Evolutionary conservation across 2,888 invertebrate genomes (phyloP), one percentile per base, ranked within the genome.

Genomic region (Andrena haemorrhoa): DNA sequence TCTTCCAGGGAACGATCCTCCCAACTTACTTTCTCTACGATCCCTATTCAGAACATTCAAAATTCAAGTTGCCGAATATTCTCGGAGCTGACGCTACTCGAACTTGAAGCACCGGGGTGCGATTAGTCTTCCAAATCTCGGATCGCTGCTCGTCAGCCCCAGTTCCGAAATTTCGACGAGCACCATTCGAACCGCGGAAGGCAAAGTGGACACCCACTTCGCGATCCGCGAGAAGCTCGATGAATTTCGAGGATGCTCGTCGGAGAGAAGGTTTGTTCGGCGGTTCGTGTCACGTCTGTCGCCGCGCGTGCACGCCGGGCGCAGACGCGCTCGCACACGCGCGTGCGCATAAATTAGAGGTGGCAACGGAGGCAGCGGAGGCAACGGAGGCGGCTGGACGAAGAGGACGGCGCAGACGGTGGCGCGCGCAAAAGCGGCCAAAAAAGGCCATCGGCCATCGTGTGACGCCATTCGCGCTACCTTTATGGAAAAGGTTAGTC

Each of bases 401-500:
- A 20, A 60, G 35, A 8, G 23, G 26, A 31, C 47, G 49, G 69
- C 74, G 79, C 74, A 74, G 74, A 78, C 68, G 51, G 69, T 61
- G 61, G 64, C 75, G 71, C 51, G 75, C 79, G 82, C 76, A 75
- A 85, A 82, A 82, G 20, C 80, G 75, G 74, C 91, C 90, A 89
- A 92, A 92, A 92, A 91, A 90, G 92, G 92, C 20, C 23, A 72
- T 74, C 87, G 89, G 84, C 84, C 76, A 47, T 68, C 82, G 80
- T 84, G 86, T 91, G 92, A 92, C 92, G 92, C 90, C 90, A 81
- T 85, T 83, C 80, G 84, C 80, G 84, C 68, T 84, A 76, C 86
- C 70, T 86, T 89, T 90, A 89, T 86, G 87, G 89, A 79, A 84
- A 56, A 73, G 87, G 83, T 87, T 89, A 84, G 89, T 86, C 87